Base-by-base conservation (phyloP, 2,888 invertebrate species). In the Phengaris alcon region DNA sequence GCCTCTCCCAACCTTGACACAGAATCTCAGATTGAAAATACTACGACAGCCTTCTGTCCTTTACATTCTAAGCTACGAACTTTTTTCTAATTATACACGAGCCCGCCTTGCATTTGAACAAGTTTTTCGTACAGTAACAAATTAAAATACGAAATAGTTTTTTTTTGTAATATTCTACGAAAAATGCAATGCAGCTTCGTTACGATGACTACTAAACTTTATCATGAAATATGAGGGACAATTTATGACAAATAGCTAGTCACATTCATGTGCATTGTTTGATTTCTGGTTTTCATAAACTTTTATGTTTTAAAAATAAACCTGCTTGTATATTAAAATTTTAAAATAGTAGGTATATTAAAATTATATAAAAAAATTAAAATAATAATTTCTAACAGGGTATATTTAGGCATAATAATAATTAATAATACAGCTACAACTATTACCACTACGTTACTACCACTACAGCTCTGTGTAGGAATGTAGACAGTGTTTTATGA, bases 1-100 rank as follows among this genome's bases (percentile, higher is more conserved):
- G 96, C 79, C 96, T 95, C 87, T 97, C 97, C 97, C 97, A 97
- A 79, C 96, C 96, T 94, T 83, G 84, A 75, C 74, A 51, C 13
- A 64, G 12, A 64, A 64, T 12, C 64, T 64, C 64, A 35, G 64
- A 64, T 64, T 64, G 35, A 64, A 64, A 64, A 64, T 64, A 64
- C 35, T 10, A 59, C 59, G 35, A 64, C 64, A 64, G 59, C 22
- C 9, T 6, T 44, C 12, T 64, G 35, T 12, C 10, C 12, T 12
- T 3, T 12, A 3, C 12, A 52, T 52, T 52, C 52, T 52, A 52
- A 6, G 6, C 44, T 13, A 35, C 35, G 59, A 22, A 3, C 10
- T 35, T 9, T 64, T 35, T 44, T 64, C 10, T 59, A 59, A 64
- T 13, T 44, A 6, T 22, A 12, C 10, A 35, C 10, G 22, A 22